Evolutionary conservation across 2,797 vertebrate genomes (phyloP).

Genomic region (Hypotaenidia philippensis): DNA sequence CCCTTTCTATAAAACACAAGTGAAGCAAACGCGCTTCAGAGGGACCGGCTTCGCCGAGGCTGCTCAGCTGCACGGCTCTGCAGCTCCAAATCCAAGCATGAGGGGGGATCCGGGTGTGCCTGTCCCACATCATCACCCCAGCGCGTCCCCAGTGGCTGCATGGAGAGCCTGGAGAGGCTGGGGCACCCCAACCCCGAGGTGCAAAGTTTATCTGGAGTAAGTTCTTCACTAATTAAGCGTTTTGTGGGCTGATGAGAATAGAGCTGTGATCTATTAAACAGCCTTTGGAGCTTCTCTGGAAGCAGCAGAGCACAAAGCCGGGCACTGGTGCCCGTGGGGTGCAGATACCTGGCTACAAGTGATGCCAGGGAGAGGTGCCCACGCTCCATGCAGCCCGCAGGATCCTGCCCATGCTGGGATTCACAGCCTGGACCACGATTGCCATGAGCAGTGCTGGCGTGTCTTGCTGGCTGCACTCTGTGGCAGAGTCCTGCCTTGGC

Average conservation of each 20-base stretch:
- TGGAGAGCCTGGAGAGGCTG: accelerated
- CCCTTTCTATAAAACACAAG: not conserved
- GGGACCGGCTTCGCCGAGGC: not conserved
- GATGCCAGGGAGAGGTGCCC: accelerated
- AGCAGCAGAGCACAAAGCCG: accelerated
- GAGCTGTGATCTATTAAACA: not conserved
- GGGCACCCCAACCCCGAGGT: not conserved
- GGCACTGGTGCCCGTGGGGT: accelerated
- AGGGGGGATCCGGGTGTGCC: accelerated
- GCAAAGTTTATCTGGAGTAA: not conserved
- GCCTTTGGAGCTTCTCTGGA: not conserved
- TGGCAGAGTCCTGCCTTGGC: accelerated
- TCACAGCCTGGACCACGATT: not conserved
- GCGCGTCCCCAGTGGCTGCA: not conserved
- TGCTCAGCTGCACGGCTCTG: not conserved
- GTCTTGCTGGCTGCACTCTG: not conserved
- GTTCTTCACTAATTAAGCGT: not conserved
- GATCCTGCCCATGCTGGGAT: accelerated
- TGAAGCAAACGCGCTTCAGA: not conserved
- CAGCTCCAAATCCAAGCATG: not conserved
- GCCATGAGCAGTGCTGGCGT: accelerated
- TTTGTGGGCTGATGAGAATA: not conserved
- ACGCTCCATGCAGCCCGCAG: accelerated
- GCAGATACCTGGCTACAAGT: not conserved
- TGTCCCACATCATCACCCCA: accelerated